phyloP scores from a whole-genome alignment of 2,113 vertebrate genomes.

The Xiphophorus hellerii region DNA sequence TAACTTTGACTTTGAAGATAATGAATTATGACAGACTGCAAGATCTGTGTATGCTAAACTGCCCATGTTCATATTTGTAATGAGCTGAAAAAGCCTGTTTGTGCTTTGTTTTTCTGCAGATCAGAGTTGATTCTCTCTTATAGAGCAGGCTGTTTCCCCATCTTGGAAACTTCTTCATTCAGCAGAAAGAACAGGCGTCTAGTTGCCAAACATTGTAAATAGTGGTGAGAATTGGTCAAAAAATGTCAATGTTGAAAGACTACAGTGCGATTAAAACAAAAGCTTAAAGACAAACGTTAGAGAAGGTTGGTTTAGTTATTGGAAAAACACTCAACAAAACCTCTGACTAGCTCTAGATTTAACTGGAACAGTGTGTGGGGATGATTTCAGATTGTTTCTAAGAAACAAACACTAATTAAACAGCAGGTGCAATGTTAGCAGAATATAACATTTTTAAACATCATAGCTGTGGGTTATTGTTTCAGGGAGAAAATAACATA shows the following conservation, averaged over 20 bases:
- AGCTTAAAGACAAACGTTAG: not conserved
- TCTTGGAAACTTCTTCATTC: not conserved
- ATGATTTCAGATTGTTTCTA: no score
- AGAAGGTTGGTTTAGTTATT: not conserved
- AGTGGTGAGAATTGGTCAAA: not conserved
- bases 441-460: no score
- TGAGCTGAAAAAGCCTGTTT: not conserved
- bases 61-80: slow-evolving; percentile 2
- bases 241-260: not conserved
- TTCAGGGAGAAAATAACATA: no score
- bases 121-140: not conserved
- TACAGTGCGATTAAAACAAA: not conserved
- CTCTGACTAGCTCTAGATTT: not conserved
- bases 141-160: not conserved
- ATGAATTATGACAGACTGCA: slow-evolving; percentile 15
- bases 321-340: not conserved
- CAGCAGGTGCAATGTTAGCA: no score
- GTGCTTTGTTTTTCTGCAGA: not conserved
- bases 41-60: slow-evolving; percentile 15
- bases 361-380: not conserved
- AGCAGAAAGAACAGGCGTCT: not conserved
- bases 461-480: no score
- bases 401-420: no score
- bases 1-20: not conserved
- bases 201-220: not conserved